Evolutionary conservation across 2,113 vertebrate genomes (phyloP), one percentile per base, ranked within the genome.

Genomic region (Rhynchopsitta pachyrhyncha): DNA sequence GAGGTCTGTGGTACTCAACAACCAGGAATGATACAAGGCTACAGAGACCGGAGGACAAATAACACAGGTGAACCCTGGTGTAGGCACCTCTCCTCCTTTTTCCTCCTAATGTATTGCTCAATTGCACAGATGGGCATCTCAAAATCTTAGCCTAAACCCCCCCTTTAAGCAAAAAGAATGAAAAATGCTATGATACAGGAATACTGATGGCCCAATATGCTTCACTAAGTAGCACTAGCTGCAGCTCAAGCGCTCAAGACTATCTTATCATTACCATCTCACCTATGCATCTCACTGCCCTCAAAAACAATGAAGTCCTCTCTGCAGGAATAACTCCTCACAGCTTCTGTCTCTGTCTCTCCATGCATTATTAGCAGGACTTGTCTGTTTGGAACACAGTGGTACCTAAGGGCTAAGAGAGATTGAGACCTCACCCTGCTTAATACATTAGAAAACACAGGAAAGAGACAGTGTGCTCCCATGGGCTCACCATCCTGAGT

Each of bases 401-500:
- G 88, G 8, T 6, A 13, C 4, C 70, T 6, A 17, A 6, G 1
- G 41, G 55, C 35, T 10, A 20, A 19, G 14, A 0, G 29, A 69
- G 52, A 50, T 0, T 3, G 69, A 59, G n/a, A 31, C n/a, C 31
- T 22, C 18, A 0, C 35, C 0, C 0, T 3, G 35, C 68, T 28
- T 7, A 83, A n/a, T 0, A 6, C 41, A 46, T 9, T 2, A 33
- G 46, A 76, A 46, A 1, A 31, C 0, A 11, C 0, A 1, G 2
- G 35, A 17, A 41, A 33, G 22, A 31, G n/a, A 22, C 14, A 4
- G 6, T 0, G 42, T 39, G 76, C 22, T n/a, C 59, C 71, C 29
- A 1, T 5, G 16, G 68, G 17, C 42, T 8, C 6, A 35, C 46
- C 29, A 28, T 23, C n/a, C 17, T 3, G 0, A 78, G 2, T 7